Conservation (phyloP, 2,888 invertebrate genomes). For the Spodoptera exigua region DNA sequence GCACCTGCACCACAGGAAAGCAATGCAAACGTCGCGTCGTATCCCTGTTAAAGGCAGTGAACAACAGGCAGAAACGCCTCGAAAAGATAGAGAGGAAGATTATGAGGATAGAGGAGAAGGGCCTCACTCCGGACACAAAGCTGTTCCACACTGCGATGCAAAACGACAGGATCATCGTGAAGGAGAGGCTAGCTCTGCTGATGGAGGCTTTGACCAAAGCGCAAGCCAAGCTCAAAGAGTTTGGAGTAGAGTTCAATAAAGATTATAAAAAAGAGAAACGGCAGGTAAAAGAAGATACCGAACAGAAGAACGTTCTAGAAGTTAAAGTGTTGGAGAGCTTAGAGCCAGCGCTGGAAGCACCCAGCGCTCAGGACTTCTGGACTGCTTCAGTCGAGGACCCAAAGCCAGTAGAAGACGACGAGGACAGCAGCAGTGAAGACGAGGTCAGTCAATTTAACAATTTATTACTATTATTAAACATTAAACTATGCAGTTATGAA, state of each 20-base stretch:
- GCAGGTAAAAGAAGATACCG: slow-evolving; percentile 29
- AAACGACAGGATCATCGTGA: slow-evolving; percentile 69
- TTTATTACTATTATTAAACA: too few species aligned
- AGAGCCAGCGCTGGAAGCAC: slow-evolving; percentile 74
- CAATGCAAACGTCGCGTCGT: slow-evolving; percentile 72
- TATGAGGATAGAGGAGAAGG: slow-evolving; percentile 72
- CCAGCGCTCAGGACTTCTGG: slow-evolving; percentile 84
- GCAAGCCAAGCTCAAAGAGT: slow-evolving; percentile 58
- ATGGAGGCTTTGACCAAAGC: slow-evolving; percentile 64
- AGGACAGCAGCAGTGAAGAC: slow-evolving; percentile 81
- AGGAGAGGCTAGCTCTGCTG: slow-evolving; percentile 71
- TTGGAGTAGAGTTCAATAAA: slow-evolving; percentile 60
- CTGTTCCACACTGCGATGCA: slow-evolving; percentile 80
- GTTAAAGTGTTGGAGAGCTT: slow-evolving; percentile 68
- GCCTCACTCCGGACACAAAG: slow-evolving; percentile 72
- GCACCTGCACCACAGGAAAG: slow-evolving; percentile 71
- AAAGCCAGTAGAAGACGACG: slow-evolving; percentile 61
- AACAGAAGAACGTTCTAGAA: slow-evolving; percentile 31
- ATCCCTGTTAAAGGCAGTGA: slow-evolving; percentile 71
- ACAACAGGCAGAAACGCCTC: slow-evolving; percentile 66
- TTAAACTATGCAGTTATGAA: too few species aligned
- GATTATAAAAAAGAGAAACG: slow-evolving; percentile 56
- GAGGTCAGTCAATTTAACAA: slow-evolving; percentile 71
- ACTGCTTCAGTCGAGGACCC: slow-evolving; percentile 55
- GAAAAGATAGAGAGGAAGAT: slow-evolving; percentile 72